Base-by-base conservation (phyloP, 2,797 vertebrate genomes). In the Pygocentrus nattereri region DNA sequence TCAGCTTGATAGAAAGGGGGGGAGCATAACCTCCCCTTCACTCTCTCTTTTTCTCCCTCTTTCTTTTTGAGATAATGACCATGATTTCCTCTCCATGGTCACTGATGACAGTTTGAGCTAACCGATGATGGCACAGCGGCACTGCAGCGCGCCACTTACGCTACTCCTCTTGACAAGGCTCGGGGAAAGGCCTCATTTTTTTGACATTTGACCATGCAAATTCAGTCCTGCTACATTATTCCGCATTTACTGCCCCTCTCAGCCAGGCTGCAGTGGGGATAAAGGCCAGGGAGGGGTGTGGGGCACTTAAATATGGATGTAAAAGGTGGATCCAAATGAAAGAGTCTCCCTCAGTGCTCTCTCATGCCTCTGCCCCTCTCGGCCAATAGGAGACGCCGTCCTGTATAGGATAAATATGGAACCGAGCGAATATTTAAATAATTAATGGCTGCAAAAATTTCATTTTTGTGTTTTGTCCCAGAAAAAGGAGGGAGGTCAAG, bases 191-290 rank as follows among this genome's bases (percentile, higher is more conserved):
- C 95, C 97, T 98, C 96, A 98, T 99, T 98, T 99, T 98, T 99
- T 96, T 98, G 97, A 99, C 98, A 98, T 97, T 98, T 98, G 98
- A 98, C 97, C 98, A 98, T 99, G 97, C 97, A 98, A 98, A 99
- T 99, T 96, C 96, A 96, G 94, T 96, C 95, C 95, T 95, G 95
- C 96, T 98, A 97, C 96, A 98, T 98, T 97, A 98, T 98, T 97
- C 96, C 96, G 96, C 96, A 97, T 98, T 98, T 98, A 97, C 96
- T 96, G 96, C 95, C 95, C 95, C 95, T 94, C 93, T 94, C 95
- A 93, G 89, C 90, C 94, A 91, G 93, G 93, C 94, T 94, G 94
- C 93, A 95, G 76, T 64, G 81, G 54, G 23, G 65, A 97, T 97
- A 97, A 97, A 97, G 95, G 95, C 93, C 91, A 93, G 84, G 68